Base-by-base conservation (phyloP, 2,113 vertebrate species). In the Calidris pygmaea region DNA sequence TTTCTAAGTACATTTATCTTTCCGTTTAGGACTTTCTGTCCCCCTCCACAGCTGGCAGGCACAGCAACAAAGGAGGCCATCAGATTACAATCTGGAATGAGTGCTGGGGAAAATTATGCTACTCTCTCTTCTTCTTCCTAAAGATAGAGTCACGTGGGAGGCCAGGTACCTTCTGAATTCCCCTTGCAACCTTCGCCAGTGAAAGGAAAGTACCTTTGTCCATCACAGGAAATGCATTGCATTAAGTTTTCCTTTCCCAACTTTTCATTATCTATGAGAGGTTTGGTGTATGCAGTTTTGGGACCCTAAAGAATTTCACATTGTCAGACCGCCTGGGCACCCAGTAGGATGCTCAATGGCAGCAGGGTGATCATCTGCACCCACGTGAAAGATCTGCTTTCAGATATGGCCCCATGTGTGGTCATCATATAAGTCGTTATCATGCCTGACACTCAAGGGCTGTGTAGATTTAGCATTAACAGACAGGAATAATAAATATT, bases 41-140 rank as follows among this genome's bases (percentile, higher is more conserved):
- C 76, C 20, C 66, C 60, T 93, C 24, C 58, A 88, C n/a, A 81
- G 17, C 53, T 48, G 19, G 37, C 73, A n/a, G 71, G 62, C 56
- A 55, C 68, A 90, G 75, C 79, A 96, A 34, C 16, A 58, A 90
- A 85, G 20, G 34, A 72, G 35, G 6, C 10, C 37, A 27, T 39
- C 35, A 88, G 34, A 86, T 85, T 91, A 83, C 26, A 82, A n/a
- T 35, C 35, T 93, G 79, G 79, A 97, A 92, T 78, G 47, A 97
- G 93, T 78, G 47, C 1, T 6, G 58, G 52, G 86, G 50, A 95
- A 97, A 93, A 70, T 75, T 48, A 88, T 82, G 84, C 30, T 55
- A 50, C 91, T 91, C 43, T 94, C 48, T 58, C 73, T 78, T 84
- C 76, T 92, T 32, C 2, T 93, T 78, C 72, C 92, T 19, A 39